Evolutionary conservation across 2,888 invertebrate species (phyloP), one percentile per base, ranked within the genome.

Genomic region (Salpingus planirostris): DNA sequence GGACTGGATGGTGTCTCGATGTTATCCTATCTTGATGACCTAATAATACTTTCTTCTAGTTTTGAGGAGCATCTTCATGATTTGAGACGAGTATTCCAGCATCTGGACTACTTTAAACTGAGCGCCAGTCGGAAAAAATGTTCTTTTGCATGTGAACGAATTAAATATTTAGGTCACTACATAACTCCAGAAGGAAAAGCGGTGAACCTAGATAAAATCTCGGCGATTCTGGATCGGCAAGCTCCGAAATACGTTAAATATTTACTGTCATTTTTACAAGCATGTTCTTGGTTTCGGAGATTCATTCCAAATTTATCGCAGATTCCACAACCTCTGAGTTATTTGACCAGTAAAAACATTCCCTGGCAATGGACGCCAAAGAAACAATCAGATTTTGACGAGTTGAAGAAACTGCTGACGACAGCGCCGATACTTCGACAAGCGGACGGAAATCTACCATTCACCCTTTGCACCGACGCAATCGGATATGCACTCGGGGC

Each of bases 401-500:
- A 14, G 10, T n/a, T 13, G 14, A 27, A 15, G 11, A 15, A 7
- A 4, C 3, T 5, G 3, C 11, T 27, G 10, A 11, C 5, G 15
- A 15, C 27, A 8, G 27, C 27, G 10, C 27, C 27, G n/a, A 15
- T 27, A 6, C 11, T 27, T 5, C 5, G 15, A 15, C 10, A 10
- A 15, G 15, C 15, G n/a, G 11, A 27, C 11, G 6, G 3, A 15
- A 10, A 3, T 10, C 14, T 7, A 6, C 27, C 27, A 11, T 27
- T 27, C 18, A 10, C 15, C 13, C 6, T 13, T 10, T 13, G 45
- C 2, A 52, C 54, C 1, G 55, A 57, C 29, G 44, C 50, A 11
- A 49, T 46, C 23, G 23, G 23, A 2, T 47, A 47, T 27, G 49
- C 49, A 2, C 22, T 49, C 2, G 50, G 38, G 21, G 46, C 48